phyloP scores from a whole-genome alignment of 2,113 vertebrate species.

The Poicephalus gulielmi region DNA sequence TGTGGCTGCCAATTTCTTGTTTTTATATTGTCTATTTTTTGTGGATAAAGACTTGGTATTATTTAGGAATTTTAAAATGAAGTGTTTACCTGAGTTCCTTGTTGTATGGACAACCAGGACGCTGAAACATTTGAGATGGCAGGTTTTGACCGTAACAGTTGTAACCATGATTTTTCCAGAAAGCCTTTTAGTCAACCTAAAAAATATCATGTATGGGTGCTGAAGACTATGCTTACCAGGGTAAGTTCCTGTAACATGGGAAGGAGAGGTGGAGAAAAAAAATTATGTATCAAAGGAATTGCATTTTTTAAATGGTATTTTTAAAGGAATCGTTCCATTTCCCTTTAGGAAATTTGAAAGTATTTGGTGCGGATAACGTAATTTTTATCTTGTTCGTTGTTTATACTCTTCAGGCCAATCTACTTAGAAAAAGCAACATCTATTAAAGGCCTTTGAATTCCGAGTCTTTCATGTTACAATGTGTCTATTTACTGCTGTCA shows the following conservation, averaged over 20 bases:
- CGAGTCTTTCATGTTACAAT: conserved; percentile 55
- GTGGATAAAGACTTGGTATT: background rate
- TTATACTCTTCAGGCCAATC: background rate
- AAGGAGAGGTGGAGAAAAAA: background rate
- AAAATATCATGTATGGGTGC: background rate
- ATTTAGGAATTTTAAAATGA: background rate
- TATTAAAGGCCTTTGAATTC: conserved; percentile 44
- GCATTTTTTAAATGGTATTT: background rate
- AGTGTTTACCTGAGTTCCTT: background rate
- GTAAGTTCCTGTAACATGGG: background rate
- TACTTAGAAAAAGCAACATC: conserved; percentile 19
- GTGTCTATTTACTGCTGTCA: conserved; percentile 57
- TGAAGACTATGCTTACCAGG: background rate
- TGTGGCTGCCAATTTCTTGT: background rate
- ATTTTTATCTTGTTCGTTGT: conserved; percentile 38
- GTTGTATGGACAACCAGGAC: background rate
- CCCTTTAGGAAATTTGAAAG: conserved; percentile 15
- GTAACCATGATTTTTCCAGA: background rate
- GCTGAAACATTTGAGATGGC: background rate
- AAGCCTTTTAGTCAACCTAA: background rate
- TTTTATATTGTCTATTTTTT: background rate
- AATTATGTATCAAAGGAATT: background rate
- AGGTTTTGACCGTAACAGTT: background rate
- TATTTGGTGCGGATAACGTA: background rate
- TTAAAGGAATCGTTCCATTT: background rate